These are phyloP conservation scores for Prunella himalayana DNA, from an alignment of 2,113 vertebrate genomes.

Conservation along the genomic window DNA sequence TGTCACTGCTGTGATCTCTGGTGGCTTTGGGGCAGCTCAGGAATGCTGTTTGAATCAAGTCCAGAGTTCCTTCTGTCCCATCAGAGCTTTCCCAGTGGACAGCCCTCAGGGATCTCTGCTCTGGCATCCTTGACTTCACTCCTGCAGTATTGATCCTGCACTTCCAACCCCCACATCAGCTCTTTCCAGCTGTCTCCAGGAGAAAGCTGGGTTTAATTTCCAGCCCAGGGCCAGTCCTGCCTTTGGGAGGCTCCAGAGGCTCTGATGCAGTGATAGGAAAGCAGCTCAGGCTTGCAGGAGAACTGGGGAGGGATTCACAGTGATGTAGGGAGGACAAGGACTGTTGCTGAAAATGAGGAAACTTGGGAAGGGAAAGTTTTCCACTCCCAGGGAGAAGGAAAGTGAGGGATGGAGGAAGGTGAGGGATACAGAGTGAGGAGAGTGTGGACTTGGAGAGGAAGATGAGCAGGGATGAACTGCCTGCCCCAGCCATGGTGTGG, in stretches of 20 bases:
- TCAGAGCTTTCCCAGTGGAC: background rate
- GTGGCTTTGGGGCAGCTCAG: background rate
- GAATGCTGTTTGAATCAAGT: background rate
- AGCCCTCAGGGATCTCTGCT: background rate
- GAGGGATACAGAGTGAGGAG: background rate
- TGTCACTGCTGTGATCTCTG: background rate
- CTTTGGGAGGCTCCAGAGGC: background rate
- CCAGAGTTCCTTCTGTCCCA: rapidly evolving
- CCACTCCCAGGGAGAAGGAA: background rate
- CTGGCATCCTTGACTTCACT: background rate
- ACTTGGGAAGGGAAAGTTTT: background rate
- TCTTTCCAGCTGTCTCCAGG: background rate
- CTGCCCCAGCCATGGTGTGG: rapidly evolving
- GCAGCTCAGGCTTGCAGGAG: background rate
- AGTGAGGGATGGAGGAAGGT: background rate
- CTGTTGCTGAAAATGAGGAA: background rate
- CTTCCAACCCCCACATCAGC: background rate
- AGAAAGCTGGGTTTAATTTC: background rate
- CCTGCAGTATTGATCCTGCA: rapidly evolving
- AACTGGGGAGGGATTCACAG: background rate
- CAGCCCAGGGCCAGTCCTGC: background rate
- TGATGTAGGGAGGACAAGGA: rapidly evolving
- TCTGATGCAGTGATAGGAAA: rapidly evolving
- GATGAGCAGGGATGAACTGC: background rate
- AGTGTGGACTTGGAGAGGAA: background rate